A percentile compares a stretch with the other conserved stretches of the same genome.
These are phyloP conservation scores for Heliornis fulica DNA, from an alignment of 2,113 vertebrate species.

Conservation along the genomic window DNA sequence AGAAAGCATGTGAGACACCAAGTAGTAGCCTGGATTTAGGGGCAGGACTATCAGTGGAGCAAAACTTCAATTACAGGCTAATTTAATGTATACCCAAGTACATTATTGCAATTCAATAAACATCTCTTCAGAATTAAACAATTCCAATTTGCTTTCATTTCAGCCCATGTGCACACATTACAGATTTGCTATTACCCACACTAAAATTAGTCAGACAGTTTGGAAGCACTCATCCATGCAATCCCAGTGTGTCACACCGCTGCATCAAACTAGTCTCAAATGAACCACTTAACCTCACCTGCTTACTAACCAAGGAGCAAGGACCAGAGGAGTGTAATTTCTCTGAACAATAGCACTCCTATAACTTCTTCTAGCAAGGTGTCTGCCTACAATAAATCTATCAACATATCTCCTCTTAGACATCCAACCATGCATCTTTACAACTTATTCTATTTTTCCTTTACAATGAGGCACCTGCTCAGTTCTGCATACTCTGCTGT, in stretches of 20 bases:
- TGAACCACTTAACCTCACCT: not conserved
- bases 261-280: not conserved
- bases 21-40: slow-evolving; percentile 15
- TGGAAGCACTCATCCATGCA: not conserved
- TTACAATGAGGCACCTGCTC: not conserved
- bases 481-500: not conserved
- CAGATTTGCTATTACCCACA: slow-evolving; percentile 21
- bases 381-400: not conserved
- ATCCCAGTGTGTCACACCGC: not conserved
- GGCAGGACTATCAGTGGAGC: not conserved
- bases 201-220: not conserved
- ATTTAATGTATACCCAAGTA: slow-evolving; percentile 54
- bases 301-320: not conserved
- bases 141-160: slow-evolving; percentile 59
- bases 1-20: not conserved
- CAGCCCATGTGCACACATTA: not conserved
- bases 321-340: not conserved
- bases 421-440: not conserved
- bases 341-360: not conserved
- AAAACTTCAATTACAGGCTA: slow-evolving; percentile 60
- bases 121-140: slow-evolving; percentile 60
- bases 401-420: not conserved
- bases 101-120: slow-evolving; percentile 68
- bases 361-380: not conserved
- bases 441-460: not conserved